Base-by-base conservation (phyloP, 1,140 invertebrate species). In the Yoshiicerus persimilis region DNA sequence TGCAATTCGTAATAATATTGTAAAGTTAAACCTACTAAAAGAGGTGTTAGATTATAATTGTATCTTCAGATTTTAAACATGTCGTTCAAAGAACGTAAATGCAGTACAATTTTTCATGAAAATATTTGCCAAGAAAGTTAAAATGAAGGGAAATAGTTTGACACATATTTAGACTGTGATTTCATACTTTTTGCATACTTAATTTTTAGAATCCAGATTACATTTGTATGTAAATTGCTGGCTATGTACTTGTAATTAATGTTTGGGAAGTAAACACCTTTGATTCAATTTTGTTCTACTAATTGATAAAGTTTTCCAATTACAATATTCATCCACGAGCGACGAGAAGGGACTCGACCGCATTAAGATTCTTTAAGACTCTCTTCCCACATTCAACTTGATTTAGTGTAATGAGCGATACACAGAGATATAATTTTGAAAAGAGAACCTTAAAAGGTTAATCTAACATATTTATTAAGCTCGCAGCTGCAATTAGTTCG, bases 291-390 rank as follows among this genome's bases (percentile, higher is more conserved):
- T 84, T 56, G 27, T 80, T 9, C 20, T 36, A 25, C 75, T 90
- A 88, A 90, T 90, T 90, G 88, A 89, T 84, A 88, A 90, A 90
- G 87, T 90, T 90, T 90, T 90, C 87, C 90, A 90, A 90, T 90
- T 90, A 90, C 84, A 77, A 86, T 25, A 62, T 80, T 80, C 75
- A 38, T 38, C 13, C 34, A 80, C 5, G 20, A 56, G 20, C n/a
- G 32, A 80, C 20, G 27, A 80, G 75, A n/a, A 34, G 11, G 75
- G 34, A 36, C 16, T 4, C 8, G 16, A 38, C 75, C 75, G 75
- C 75, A 80, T 25, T 83, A 83, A 77, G 27, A 83, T 83, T 47
- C 30, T 77, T 20, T 27, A 87, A n/a, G 38, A 30, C 11, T 23
- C 25, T 66, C 11, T 23, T 41, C 25, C 10, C 25, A 16, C 2